Evolutionary conservation across 2,888 invertebrate species (phyloP), one percentile per base, ranked within the genome.

Genomic region (Axea sp.): DNA sequence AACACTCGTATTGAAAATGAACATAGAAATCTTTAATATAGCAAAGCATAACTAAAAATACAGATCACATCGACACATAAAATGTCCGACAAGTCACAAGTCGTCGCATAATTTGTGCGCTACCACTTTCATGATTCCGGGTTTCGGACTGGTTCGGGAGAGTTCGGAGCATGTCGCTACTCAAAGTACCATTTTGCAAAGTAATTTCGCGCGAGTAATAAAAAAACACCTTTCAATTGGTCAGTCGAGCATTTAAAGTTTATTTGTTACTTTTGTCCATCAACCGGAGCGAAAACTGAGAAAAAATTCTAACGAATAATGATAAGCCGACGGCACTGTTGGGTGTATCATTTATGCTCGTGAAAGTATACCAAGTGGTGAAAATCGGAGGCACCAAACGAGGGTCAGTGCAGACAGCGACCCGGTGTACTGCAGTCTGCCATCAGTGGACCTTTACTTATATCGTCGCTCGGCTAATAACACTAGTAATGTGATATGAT

Each of bases 401-500:
- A 83, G 85, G 86, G 85, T 85, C 84, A 83, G 84, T 84, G 82
- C 84, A 84, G 83, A 84, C 84, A 84, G 81, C 84, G 83, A 85
- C 83, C 84, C 84, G 85, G 82, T 85, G 69, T 62, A 87, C 86
- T 87, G 86, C 86, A 86, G 86, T 77, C 76, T 78, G 77, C 77
- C 84, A 84, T 83, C 85, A 83, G 81, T 84, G 86, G 83, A 81
- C 85, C 86, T 86, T 87, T 83, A 83, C 87, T 87, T 86, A 86
- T 86, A 87, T 86, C 84, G 84, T 86, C 84, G 82, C 84, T 82
- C 84, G 84, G 83, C 86, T 86, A 87, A 87, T 86, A 86, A 87
- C 85, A 83, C 84, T 83, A 85, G 87, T 87, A 87, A 87, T 86
- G 86, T 87, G 86, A 87, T 86, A 86, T 85, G 86, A 87, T 87